Percentiles rank a stretch among this genome's conserved stretches.
phyloP scores from a whole-genome alignment of 2,113 vertebrate species.

The Prunella fulvescens region DNA sequence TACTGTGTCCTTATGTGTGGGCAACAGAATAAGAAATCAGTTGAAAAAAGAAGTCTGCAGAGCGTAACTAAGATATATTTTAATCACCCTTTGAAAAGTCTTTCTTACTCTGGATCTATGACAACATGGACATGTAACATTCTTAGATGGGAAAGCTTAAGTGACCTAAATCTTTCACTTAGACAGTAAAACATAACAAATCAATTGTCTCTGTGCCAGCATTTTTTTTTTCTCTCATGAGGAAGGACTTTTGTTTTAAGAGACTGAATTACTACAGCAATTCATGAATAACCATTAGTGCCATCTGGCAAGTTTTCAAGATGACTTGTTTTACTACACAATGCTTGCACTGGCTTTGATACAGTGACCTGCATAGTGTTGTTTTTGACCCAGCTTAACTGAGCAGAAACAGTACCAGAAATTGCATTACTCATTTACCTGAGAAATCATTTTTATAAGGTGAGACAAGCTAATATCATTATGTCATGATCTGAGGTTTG shows the following conservation, averaged over 20 bases:
- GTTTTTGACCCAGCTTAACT: slow-evolving; percentile 7
- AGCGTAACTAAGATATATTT: background rate
- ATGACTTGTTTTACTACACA: slow-evolving; percentile 5
- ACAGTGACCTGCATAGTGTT: background rate
- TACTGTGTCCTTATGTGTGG: background rate
- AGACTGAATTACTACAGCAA: background rate
- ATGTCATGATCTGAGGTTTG: background rate
- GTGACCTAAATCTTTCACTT: background rate
- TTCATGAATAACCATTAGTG: slow-evolving; percentile 10
- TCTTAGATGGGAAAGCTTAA: background rate
- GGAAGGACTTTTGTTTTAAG: background rate
- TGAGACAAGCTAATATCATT: background rate
- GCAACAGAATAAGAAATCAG: background rate
- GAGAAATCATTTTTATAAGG: slow-evolving; percentile 16
- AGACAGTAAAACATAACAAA: background rate
- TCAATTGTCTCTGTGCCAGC: background rate
- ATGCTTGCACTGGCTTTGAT: slow-evolving; percentile 6
- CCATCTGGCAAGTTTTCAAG: slow-evolving; percentile 30
- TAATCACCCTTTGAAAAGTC: background rate
- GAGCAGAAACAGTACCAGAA: background rate
- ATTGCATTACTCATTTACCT: background rate
- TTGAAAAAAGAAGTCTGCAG: background rate
- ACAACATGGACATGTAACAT: background rate
- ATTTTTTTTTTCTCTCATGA: background rate
- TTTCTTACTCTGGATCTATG: background rate